Evolutionary conservation across 2,797 vertebrate genomes (phyloP).

Genomic region (Vespertilio murinus): DNA sequence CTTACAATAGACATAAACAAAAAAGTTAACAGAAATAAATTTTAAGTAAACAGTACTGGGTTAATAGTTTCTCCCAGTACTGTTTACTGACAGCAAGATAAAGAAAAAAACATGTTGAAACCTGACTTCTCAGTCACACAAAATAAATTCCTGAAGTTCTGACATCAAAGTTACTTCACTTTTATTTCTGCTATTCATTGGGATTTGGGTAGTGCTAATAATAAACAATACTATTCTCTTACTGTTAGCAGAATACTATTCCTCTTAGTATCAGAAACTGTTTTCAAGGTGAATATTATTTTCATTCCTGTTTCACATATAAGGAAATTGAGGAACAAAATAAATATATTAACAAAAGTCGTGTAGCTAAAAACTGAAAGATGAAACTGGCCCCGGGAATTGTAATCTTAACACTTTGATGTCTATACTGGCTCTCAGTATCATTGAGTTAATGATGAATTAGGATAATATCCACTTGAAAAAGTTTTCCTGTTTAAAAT

Average conservation of each 20-base stretch:
- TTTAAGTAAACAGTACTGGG: background rate
- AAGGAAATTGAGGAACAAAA: background rate
- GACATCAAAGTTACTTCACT: background rate
- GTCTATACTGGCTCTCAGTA: background rate
- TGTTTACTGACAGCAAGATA: background rate
- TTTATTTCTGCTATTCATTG: background rate
- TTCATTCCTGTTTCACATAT: background rate
- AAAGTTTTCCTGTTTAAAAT: background rate
- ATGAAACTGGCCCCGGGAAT: background rate
- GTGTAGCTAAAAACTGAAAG: background rate
- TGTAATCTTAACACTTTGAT: background rate
- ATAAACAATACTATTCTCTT: background rate
- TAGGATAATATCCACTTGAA: conserved; percentile 24
- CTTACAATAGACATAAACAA: conserved; percentile 32
- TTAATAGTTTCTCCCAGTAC: conserved; percentile 16
- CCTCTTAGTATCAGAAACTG: background rate
- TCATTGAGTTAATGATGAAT: background rate
- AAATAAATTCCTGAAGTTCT: conserved; percentile 10
- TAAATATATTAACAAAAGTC: background rate
- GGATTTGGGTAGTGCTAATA: background rate
- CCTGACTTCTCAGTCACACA: background rate
- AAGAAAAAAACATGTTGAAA: background rate
- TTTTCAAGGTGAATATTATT: background rate
- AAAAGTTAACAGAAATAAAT: conserved; percentile 24
- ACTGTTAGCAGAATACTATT: background rate